Conservation (phyloP, 1,140 invertebrate species). For the Popillia japonica region DNA sequence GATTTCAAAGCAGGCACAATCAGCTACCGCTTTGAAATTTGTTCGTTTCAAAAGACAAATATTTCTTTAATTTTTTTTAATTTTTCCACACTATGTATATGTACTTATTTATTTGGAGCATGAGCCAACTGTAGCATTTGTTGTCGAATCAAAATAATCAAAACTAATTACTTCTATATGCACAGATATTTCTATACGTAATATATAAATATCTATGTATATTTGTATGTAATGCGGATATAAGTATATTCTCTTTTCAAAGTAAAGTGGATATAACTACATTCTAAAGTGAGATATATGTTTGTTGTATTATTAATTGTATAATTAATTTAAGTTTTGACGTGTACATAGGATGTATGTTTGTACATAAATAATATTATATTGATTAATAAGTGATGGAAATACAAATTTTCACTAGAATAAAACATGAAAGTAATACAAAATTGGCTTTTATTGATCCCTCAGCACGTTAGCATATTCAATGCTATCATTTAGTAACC, state of each 20-base stretch:
- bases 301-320: slow-evolving; percentile 52
- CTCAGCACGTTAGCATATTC: not conserved
- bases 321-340: slow-evolving; percentile 51
- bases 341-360: slow-evolving; percentile 61
- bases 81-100: slow-evolving; percentile 3
- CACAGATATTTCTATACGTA: slow-evolving; percentile 3
- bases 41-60: not conserved
- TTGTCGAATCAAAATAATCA: slow-evolving; percentile 35
- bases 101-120: slow-evolving; percentile 17
- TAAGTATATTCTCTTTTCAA: slow-evolving; percentile 30
- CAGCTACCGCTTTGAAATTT: not conserved
- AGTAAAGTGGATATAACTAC: slow-evolving; percentile 27
- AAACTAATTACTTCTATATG: slow-evolving; percentile 20
- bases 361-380: slow-evolving; percentile 62
- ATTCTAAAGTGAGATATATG: slow-evolving; percentile 37
- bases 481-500: too few species aligned
- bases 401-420: slow-evolving; percentile 60
- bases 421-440: slow-evolving; percentile 51
- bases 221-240: slow-evolving; percentile 16
- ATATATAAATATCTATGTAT: slow-evolving; percentile 33
- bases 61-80: not conserved
- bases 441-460: slow-evolving; percentile 26
- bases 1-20: not conserved
- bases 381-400: slow-evolving; percentile 56
- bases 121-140: slow-evolving; percentile 31